Evolutionary conservation across 2,113 vertebrate genomes (phyloP).

Genomic region (Poecilia latipinna): DNA sequence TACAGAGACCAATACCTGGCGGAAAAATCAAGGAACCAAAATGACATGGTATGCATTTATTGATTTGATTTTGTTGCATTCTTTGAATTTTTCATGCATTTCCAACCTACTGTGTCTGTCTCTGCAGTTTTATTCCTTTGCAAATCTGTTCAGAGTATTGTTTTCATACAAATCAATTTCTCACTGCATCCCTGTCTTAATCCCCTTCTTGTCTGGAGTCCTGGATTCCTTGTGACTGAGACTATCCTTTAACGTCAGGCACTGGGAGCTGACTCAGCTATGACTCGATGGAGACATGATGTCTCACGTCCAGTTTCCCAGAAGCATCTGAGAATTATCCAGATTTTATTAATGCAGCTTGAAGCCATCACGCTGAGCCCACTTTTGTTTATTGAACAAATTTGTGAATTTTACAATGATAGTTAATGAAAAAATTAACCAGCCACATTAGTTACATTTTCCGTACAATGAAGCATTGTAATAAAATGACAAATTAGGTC

Average conservation of each 20-base stretch:
- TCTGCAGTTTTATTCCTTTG: not conserved
- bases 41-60: conserved; percentile 61
- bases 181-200: conserved; percentile 17
- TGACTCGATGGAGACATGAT: conserved; percentile 54
- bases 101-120: conserved; percentile 23
- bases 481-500: not conserved
- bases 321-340: conserved; percentile 42
- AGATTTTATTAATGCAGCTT: conserved; percentile 31
- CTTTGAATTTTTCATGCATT: conserved; percentile 16
- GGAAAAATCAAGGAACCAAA: conserved; percentile 58
- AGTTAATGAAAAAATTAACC: conserved; percentile 13
- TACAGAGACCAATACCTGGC: not conserved
- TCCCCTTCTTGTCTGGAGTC: conserved; percentile 26
- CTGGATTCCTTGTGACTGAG: conserved; percentile 26
- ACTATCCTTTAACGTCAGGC: conserved; percentile 23
- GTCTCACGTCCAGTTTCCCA: conserved; percentile 60
- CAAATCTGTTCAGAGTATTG: not conserved
- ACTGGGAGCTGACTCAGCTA: conserved; percentile 36
- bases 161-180: not conserved
- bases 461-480: not conserved
- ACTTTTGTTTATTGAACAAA: not conserved
- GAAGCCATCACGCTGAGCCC: not conserved
- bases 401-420: not conserved
- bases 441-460: conserved; percentile 7
- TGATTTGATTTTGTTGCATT: conserved; percentile 37